A percentile compares a stretch with the other conserved stretches of the same genome.
Evolutionary conservation across 2,113 vertebrate genomes (phyloP).

Genomic region (Sorex araneus): DNA sequence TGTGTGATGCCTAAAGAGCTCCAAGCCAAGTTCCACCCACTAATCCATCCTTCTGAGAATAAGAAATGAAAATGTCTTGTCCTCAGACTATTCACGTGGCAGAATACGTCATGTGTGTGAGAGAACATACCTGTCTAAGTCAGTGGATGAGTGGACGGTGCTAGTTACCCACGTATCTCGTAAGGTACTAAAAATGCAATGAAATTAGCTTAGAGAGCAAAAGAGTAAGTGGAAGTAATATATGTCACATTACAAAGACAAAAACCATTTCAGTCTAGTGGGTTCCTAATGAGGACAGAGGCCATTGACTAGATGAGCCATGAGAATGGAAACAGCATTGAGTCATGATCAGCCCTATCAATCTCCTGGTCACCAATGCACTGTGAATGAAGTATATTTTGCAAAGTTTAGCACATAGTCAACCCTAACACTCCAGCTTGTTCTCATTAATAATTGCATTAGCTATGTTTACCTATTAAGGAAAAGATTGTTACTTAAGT

Average conservation of each 20-base stretch:
- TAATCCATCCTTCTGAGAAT: slow-evolving; percentile 23
- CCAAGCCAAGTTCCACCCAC: slow-evolving; percentile 32
- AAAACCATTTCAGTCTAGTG: slow-evolving; percentile 26
- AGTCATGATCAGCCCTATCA: neutral
- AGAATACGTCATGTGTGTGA: neutral
- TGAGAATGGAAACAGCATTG: neutral
- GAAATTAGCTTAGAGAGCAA: slow-evolving; percentile 49
- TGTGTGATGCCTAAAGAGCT: neutral
- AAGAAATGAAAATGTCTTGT: slow-evolving; percentile 46
- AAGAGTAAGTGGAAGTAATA: slow-evolving; percentile 55
- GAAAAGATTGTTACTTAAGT: slow-evolving; percentile 20
- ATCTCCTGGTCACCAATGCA: slow-evolving; percentile 1
- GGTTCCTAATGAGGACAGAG: slow-evolving; percentile 3
- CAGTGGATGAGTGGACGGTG: neutral
- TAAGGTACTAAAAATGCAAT: slow-evolving; percentile 38
- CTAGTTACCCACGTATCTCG: slow-evolving; percentile 2
- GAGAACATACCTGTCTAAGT: slow-evolving; percentile 21
- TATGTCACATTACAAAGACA: slow-evolving; percentile 23
- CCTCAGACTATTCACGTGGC: neutral
- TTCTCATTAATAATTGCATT: slow-evolving; percentile 34
- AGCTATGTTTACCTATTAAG: slow-evolving; percentile 30
- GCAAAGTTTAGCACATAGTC: slow-evolving; percentile 48
- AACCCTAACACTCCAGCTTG: slow-evolving; percentile 52
- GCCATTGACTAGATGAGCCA: slow-evolving; percentile 28
- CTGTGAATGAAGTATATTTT: neutral